Evolutionary conservation across 2,113 vertebrate species (phyloP), one percentile per base, ranked within the genome.

Genomic region (Castor canadensis): DNA sequence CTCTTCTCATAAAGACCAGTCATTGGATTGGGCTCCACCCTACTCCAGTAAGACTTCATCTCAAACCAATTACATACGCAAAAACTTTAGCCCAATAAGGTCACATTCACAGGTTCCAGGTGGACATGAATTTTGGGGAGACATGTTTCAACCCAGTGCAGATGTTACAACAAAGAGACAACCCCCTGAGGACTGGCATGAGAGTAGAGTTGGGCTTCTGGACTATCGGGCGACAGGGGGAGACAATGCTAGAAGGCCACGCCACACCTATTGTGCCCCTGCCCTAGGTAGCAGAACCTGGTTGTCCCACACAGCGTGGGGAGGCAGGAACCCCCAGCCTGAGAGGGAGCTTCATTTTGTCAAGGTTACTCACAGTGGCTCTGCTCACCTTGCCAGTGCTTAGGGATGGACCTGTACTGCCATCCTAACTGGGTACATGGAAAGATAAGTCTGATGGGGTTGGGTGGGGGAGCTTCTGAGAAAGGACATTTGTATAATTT

Each of bases 111-210:
- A 20, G 26, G 52, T n/a, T 35, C 40, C 22, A 45, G n/a, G n/a
- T n/a, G 32, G 66, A 62, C 9, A 2, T 20, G 43, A 60, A 58
- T 6, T 92, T 9, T n/a, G n/a, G n/a, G n/a, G n/a, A n/a, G n/a
- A n/a, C n/a, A n/a, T n/a, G n/a, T n/a, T n/a, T n/a, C n/a, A 0
- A 2, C 16, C n/a, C n/a, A 60, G 19, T 0, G 15, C 7, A 5
- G 45, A 80, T 9, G 15, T 54, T 20, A 32, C 11, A 11, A 15
- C 24, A 40, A 35, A 45, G 26, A 85, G 43, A 72, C 26, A 2
- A 1, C 12, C 22, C 9, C 5, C 3, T 3, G 3, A 8, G 45
- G 54, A 49, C 26, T 2, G 20, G 66, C 52, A 0, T 1, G 2
- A 0, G 58, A 73, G 75, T 40, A 43, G 12, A 32, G 20, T 15